These are phyloP conservation scores for human (Homo sapiens) DNA, from an alignment of 2,113 vertebrate genomes.

Conservation along the genomic window GRCh38 chr6:135354501-135355000, in stretches of 20 bases:
- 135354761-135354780: not conserved
- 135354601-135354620: constrained; percentile 72
- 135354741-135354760: constrained; percentile 22
- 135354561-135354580: constrained; percentile 50
- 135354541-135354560: constrained; percentile 58
- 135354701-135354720: constrained; percentile 55
- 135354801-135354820: not conserved
- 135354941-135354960: not conserved
- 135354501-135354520: constrained; percentile 36
- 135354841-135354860: not conserved
- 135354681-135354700: constrained; percentile 41
- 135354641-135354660: constrained; percentile 62
- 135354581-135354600: constrained; percentile 68
- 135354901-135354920: not conserved
- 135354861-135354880: not conserved
- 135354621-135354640: constrained; percentile 60
- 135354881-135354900: constrained; percentile 7
- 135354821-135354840: not conserved
- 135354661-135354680: constrained; percentile 10
- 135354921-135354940: not conserved
- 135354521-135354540: constrained; percentile 59
- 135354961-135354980: not conserved
- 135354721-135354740: constrained; percentile 45
- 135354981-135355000: not conserved
- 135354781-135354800: constrained; percentile 4